Evolutionary conservation across 2,888 invertebrate species (phyloP).

Genomic region (Meliscaeva auricollis): DNA sequence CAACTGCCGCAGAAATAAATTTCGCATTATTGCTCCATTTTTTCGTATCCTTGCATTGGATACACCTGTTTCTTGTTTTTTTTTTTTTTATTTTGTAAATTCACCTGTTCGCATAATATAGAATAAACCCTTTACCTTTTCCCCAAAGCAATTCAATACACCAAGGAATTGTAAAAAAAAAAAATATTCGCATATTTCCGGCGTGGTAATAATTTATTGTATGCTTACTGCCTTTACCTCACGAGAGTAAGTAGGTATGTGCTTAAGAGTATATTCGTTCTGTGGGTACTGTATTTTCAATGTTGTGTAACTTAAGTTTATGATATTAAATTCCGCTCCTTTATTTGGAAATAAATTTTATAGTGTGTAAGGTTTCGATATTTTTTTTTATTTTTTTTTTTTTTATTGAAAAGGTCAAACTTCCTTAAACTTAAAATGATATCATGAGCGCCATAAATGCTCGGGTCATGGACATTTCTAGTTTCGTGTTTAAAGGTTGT

Average conservation of each 20-base stretch:
- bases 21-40: not conserved
- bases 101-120: constrained; percentile 27
- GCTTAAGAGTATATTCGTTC: not conserved
- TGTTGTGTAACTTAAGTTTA: not conserved
- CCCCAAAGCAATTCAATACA: not conserved
- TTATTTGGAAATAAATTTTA: not conserved
- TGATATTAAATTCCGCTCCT: not conserved
- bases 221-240: too few species aligned
- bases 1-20: constrained; percentile 25
- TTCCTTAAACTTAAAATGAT: not conserved
- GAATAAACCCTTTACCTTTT: not conserved
- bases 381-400: not conserved
- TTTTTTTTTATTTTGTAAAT: not conserved
- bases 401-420: not conserved
- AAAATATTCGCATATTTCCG: not conserved
- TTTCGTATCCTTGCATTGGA: not conserved
- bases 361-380: not conserved
- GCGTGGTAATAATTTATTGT: not conserved
- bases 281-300: constrained; percentile 1
- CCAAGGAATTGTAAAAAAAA: not conserved
- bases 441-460: not conserved
- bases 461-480: not conserved
- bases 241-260: too few species aligned
- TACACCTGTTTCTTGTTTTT: constrained; percentile 23
- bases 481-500: constrained; percentile 4